Conservation (phyloP, 2,113 vertebrate species). For the Orycteropus afer region DNA sequence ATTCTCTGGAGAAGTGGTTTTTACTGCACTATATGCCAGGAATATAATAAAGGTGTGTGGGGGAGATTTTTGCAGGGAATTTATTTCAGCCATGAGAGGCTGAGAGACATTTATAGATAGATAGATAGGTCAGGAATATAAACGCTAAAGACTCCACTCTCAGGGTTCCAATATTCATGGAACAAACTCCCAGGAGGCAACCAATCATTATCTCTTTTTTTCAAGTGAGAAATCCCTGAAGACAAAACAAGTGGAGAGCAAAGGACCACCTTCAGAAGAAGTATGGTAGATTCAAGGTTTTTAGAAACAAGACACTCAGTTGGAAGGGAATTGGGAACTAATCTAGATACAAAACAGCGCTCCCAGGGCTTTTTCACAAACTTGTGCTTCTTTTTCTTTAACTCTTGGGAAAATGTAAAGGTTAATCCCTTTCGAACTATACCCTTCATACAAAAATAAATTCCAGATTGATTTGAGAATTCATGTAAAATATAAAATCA, state of each 20-base stretch:
- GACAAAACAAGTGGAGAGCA: conserved; percentile 43
- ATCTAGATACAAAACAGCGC: background rate
- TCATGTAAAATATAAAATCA: conserved; percentile 19
- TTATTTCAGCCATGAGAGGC: conserved; percentile 32
- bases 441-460: background rate
- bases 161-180: background rate
- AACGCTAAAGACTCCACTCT: background rate
- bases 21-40: background rate
- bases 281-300: background rate
- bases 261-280: conserved; percentile 14
- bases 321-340: background rate
- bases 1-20: conserved; percentile 50
- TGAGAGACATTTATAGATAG: conserved; percentile 22
- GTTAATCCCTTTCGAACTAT: background rate
- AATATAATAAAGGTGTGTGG: background rate
- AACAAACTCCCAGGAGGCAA: conserved; percentile 31
- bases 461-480: background rate
- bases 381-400: background rate
- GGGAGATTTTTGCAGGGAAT: background rate
- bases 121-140: background rate
- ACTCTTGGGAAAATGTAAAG: background rate
- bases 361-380: background rate
- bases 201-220: background rate
- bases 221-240: conserved; percentile 25
- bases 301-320: background rate